Evolutionary conservation across 1,140 invertebrate genomes (phyloP).

Genomic region (Yoshiicerus persimilis): DNA sequence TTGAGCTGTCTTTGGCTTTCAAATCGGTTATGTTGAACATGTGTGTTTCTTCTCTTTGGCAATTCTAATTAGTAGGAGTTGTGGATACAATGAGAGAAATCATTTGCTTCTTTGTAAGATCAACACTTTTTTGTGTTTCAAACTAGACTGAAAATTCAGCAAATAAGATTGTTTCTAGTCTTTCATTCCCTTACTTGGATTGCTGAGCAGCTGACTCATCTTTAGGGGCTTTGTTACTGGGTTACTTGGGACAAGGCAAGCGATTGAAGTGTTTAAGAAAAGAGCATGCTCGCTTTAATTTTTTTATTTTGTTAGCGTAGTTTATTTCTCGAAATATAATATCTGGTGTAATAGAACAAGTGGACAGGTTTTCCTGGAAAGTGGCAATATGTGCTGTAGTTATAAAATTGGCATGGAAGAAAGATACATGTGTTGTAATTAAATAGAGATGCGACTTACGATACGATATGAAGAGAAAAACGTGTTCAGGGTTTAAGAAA

Average conservation of each 20-base stretch:
- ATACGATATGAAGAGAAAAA: background rate
- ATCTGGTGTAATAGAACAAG: no score
- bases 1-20: background rate
- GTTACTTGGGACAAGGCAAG: no score
- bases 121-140: background rate
- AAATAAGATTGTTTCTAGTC: background rate
- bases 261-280: no score
- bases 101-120: background rate
- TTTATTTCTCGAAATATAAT: no score
- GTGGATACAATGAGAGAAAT: background rate
- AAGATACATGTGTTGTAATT: background rate
- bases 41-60: background rate
- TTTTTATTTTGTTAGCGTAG: no score
- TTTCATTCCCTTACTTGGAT: background rate
- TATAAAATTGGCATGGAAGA: no score
- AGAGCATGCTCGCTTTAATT: no score
- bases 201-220: background rate
- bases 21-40: background rate
- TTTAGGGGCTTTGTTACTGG: background rate
- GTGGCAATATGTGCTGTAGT: no score
- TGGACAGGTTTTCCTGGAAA: no score
- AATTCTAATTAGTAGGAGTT: background rate
- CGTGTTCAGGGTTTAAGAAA: background rate
- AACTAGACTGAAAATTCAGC: background rate
- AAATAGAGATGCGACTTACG: background rate